These are phyloP conservation scores for Pandion haliaetus DNA, from an alignment of 2,113 vertebrate species.

Conservation along the genomic window DNA sequence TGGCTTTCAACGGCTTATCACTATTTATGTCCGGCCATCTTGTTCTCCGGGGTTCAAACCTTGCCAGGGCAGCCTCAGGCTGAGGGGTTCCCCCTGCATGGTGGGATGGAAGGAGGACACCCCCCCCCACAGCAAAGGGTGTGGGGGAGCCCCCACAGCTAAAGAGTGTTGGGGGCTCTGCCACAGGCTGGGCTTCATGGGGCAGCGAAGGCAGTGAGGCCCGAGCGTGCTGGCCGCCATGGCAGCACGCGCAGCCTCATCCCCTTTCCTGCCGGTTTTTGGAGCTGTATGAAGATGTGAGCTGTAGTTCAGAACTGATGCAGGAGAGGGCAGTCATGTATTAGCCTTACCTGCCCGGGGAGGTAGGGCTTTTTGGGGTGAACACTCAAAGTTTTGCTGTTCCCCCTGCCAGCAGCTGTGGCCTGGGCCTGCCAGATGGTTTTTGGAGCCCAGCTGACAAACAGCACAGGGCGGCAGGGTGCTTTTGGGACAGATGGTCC, in stretches of 20 bases:
- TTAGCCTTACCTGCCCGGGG: background rate
- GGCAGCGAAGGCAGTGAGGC: fast-evolving
- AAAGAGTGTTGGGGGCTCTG: no score
- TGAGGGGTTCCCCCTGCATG: fast-evolving
- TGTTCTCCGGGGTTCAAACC: background rate
- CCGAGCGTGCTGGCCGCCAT: fast-evolving
- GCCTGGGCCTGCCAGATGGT: fast-evolving
- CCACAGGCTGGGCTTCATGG: no score
- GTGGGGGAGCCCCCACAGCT: no score
- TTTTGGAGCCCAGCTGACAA: background rate
- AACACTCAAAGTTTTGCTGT: background rate
- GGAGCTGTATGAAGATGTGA: fast-evolving
- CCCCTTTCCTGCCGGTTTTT: fast-evolving
- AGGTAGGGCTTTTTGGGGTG: background rate
- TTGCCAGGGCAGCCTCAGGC: fast-evolving
- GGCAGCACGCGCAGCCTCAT: fast-evolving
- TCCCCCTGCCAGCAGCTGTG: fast-evolving
- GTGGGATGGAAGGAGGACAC: background rate
- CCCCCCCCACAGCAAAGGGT: no score
- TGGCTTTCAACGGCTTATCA: background rate
- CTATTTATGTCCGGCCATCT: fast-evolving
- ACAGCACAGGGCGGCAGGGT: fast-evolving
- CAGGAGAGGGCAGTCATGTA: conserved; percentile 39
- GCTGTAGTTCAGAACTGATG: background rate
- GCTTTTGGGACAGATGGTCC: background rate